Percentiles rank a stretch among this genome's conserved stretches.
Conservation (phyloP, 2,797 vertebrate genomes). For the Arrhamphus sclerolepis region DNA sequence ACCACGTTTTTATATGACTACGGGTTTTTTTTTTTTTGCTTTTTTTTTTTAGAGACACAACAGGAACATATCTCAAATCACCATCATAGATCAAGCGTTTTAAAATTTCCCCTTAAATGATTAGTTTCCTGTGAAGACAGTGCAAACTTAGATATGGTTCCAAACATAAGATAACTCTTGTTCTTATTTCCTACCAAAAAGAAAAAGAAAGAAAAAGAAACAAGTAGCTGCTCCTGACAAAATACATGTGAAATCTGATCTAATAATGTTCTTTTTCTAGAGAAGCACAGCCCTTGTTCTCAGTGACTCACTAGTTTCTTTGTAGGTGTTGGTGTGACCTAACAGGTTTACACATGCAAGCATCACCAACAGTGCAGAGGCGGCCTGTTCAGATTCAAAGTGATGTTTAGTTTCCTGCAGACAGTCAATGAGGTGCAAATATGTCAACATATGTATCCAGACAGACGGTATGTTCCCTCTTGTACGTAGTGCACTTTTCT, state of each 20-base stretch:
- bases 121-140: conserved; percentile 5
- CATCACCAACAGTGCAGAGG: conserved; percentile 10
- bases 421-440: background rate
- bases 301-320: conserved; percentile 43
- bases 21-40: background rate
- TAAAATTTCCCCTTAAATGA: conserved; percentile 4
- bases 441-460: conserved; percentile 4
- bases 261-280: conserved; percentile 23
- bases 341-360: conserved; percentile 33
- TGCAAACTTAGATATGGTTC: background rate
- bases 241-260: conserved; percentile 52
- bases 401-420: background rate
- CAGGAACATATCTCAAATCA: background rate
- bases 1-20: conserved; percentile 4
- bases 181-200: background rate
- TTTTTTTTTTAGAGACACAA: conserved; percentile 2
- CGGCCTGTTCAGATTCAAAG: background rate
- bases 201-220: conserved; percentile 11
- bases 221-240: conserved; percentile 27
- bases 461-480: background rate
- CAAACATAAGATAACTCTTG: background rate
- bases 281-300: conserved; percentile 31
- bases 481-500: background rate
- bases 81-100: background rate
- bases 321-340: conserved; percentile 25